These are phyloP conservation scores for Heliconius nattereri DNA, from an alignment of 1,140 invertebrate species.

Conservation along the genomic window DNA sequence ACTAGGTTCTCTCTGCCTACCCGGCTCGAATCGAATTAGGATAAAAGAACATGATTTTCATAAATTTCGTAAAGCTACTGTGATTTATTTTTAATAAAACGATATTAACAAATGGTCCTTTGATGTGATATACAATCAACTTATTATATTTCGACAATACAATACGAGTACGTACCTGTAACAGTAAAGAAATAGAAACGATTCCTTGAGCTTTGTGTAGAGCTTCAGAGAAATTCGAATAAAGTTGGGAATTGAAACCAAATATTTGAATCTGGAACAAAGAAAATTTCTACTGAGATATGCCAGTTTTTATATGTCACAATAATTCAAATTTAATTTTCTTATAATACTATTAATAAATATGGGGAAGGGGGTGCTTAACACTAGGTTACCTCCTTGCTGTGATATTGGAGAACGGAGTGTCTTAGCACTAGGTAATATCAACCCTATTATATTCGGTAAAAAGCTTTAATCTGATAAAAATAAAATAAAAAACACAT, in stretches of 20 bases:
- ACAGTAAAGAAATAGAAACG: conserved; percentile 91
- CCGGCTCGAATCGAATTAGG: not conserved
- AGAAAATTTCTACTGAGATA: conserved; percentile 25
- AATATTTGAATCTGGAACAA: conserved; percentile 94
- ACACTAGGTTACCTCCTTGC: no score
- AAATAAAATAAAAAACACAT: no score
- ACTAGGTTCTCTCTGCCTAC: no score
- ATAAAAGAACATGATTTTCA: not conserved
- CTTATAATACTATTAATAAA: no score
- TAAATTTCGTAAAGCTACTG: not conserved
- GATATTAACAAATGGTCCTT: not conserved
- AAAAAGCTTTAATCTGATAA: no score
- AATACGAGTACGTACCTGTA: conserved; percentile 85
- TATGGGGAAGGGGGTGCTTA: no score
- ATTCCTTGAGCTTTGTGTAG: conserved; percentile 93
- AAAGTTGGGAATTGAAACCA: conserved; percentile 96
- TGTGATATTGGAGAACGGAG: no score
- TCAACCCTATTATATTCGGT: no score
- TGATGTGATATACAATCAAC: not conserved
- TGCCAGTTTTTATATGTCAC: not conserved
- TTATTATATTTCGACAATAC: conserved; percentile 17
- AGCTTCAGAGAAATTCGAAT: conserved; percentile 95
- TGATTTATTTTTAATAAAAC: not conserved
- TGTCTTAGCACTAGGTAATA: no score
- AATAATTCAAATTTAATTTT: no score